A percentile compares a stretch with the other conserved stretches of the same genome.
phyloP scores from a whole-genome alignment of 92 coral and sea anemone species.

The Parazoanthus swiftii region DNA sequence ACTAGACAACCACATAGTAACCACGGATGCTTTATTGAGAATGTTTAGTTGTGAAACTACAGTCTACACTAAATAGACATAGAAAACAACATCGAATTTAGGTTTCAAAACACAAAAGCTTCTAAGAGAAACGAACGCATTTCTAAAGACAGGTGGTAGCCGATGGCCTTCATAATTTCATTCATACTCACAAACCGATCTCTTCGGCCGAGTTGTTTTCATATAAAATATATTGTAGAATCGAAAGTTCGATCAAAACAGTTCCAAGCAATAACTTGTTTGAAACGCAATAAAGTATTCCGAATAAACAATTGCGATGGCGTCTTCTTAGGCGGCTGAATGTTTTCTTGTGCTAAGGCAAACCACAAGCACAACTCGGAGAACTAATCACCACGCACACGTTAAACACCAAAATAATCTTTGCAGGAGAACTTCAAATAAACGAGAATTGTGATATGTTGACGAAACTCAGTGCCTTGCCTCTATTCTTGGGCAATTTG shows the following conservation, averaged over 20 bases:
- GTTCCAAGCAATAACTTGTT: not conserved
- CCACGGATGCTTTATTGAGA: not conserved
- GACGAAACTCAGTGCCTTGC: constrained; percentile 34
- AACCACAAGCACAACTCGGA: constrained; percentile 16
- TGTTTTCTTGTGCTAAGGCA: not conserved
- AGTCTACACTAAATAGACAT: not conserved
- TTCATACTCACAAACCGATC: not conserved
- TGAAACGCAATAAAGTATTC: not conserved
- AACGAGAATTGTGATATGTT: constrained; percentile 32
- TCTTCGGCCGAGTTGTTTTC: not conserved
- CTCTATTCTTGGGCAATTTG: constrained; percentile 42
- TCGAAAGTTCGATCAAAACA: not conserved
- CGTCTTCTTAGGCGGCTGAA: not conserved
- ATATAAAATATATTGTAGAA: not conserved
- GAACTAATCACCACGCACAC: constrained; percentile 25
- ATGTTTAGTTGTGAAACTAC: not conserved
- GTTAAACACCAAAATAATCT: constrained; percentile 25
- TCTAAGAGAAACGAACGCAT: not conserved
- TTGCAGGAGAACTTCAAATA: constrained; percentile 38
- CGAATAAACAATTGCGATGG: not conserved
- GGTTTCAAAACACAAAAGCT: not conserved
- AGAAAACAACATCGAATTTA: not conserved
- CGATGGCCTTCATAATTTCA: not conserved
- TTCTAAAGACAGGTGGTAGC: constrained; percentile 19
- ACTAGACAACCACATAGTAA: not conserved